A percentile compares a stretch with the other conserved stretches of the same genome.
phyloP scores from a whole-genome alignment of 1,140 invertebrate genomes.

The Nasonia vitripennis region DNA sequence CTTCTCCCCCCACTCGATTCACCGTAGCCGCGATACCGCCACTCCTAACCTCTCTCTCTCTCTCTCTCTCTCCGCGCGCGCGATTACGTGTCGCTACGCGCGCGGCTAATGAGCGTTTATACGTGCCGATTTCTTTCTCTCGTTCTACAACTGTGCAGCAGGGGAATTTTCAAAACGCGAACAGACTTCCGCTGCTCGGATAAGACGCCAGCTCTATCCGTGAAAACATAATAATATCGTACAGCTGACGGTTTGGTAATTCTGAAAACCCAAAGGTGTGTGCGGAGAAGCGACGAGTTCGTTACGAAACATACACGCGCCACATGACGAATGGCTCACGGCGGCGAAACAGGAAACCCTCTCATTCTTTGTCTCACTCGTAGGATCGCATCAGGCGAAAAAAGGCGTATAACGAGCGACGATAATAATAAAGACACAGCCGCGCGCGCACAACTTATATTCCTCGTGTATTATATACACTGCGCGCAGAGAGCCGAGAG shows the following conservation, averaged over 20 bases:
- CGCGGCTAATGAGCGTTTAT: not conserved
- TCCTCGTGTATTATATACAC: too few relatives aligned
- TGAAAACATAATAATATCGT: too few relatives aligned
- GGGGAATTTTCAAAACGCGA: not conserved
- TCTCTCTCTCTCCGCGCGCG: not conserved
- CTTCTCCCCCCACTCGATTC: too few relatives aligned
- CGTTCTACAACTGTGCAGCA: not conserved
- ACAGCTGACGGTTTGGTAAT: not conserved
- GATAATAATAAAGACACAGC: not conserved
- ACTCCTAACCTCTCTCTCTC: not conserved
- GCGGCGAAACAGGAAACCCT: not conserved
- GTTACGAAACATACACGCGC: not conserved
- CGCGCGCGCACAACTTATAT: not conserved
- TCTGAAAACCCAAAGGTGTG: not conserved
- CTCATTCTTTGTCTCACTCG: not conserved
- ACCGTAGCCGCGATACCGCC: not conserved
- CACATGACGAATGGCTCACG: not conserved
- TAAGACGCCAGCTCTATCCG: not conserved
- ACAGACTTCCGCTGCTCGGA: not conserved
- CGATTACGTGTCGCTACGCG: not conserved
- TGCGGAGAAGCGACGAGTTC: too few relatives aligned
- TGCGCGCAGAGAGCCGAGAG: too few relatives aligned
- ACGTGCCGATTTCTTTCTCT: not conserved
- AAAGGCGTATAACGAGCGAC: not conserved
- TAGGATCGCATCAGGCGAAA: not conserved